Evolutionary conservation across 2,113 vertebrate species (phyloP).

Genomic region (Dolichallabes microphthalmus): DNA sequence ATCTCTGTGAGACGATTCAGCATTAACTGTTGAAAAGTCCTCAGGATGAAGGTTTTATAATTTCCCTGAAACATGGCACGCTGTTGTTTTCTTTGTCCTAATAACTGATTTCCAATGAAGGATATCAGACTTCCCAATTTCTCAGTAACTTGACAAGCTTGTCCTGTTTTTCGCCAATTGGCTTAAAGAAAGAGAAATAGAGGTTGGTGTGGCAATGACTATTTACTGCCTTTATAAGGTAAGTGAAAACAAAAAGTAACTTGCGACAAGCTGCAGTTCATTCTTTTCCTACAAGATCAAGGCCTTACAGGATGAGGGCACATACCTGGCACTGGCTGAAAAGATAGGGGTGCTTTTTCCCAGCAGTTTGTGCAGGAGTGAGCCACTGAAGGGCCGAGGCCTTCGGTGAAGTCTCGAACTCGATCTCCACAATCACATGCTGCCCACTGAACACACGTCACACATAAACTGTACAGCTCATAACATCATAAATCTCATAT

Average conservation of each 20-base stretch:
- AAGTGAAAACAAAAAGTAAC: background rate
- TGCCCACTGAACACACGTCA: constrained; percentile 79
- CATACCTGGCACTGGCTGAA: constrained; percentile 95
- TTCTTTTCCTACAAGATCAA: background rate
- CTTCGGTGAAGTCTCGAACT: constrained; percentile 86
- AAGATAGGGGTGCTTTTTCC: constrained; percentile 89
- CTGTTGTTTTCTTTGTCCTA: background rate
- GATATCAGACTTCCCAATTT: background rate
- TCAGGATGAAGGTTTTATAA: background rate
- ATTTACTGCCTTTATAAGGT: background rate
- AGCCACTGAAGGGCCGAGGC: constrained; percentile 95
- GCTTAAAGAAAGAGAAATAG: background rate
- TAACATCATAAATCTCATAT: background rate
- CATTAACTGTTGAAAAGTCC: too few species aligned
- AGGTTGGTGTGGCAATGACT: background rate
- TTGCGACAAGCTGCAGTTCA: background rate
- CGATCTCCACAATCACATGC: constrained; percentile 86
- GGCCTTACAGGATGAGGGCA: too few species aligned
- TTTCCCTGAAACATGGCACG: background rate
- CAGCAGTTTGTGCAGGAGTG: constrained; percentile 88
- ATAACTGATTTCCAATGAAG: background rate
- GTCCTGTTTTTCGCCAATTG: background rate
- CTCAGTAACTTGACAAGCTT: background rate
- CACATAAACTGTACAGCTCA: background rate
- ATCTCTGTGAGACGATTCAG: background rate